Evolutionary conservation across 1,140 invertebrate genomes (phyloP).

Genomic region (Ptiloglossa arizonensis): DNA sequence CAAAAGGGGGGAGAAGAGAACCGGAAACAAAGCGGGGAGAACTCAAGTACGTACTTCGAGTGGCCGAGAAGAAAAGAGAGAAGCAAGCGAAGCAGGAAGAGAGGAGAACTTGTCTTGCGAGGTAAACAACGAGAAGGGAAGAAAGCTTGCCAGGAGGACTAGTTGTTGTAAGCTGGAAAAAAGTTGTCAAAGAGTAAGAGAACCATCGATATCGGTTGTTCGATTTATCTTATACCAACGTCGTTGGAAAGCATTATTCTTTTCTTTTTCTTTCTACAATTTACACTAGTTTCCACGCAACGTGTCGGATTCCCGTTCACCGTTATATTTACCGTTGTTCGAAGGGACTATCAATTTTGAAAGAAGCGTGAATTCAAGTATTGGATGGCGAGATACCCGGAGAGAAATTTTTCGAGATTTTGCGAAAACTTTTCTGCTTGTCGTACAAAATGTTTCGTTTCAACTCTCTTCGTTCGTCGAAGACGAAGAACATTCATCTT

Average conservation of each 20-base stretch:
- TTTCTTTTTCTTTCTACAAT: background rate
- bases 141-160: constrained; percentile 72
- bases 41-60: constrained; percentile 55
- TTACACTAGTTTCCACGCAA: too few relatives aligned
- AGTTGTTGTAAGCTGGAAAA: constrained; percentile 75
- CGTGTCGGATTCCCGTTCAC: too few relatives aligned
- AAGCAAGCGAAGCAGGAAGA: constrained; percentile 62
- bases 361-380: too few relatives aligned
- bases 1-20: background rate
- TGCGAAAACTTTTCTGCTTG: too few relatives aligned
- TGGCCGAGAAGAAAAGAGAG: constrained; percentile 68
- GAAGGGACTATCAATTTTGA: background rate
- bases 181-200: constrained; percentile 46
- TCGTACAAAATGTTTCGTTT: too few relatives aligned
- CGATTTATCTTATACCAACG: constrained; percentile 11
- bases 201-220: constrained; percentile 25
- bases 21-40: constrained; percentile 29
- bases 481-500: too few relatives aligned
- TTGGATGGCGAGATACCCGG: too few relatives aligned
- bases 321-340: background rate
- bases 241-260: constrained; percentile 35
- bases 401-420: too few relatives aligned
- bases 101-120: constrained; percentile 60
- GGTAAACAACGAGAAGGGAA: constrained; percentile 69
- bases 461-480: too few relatives aligned